Conservation (phyloP, 2,113 vertebrate species). For the Hippocampus zosterae region DNA sequence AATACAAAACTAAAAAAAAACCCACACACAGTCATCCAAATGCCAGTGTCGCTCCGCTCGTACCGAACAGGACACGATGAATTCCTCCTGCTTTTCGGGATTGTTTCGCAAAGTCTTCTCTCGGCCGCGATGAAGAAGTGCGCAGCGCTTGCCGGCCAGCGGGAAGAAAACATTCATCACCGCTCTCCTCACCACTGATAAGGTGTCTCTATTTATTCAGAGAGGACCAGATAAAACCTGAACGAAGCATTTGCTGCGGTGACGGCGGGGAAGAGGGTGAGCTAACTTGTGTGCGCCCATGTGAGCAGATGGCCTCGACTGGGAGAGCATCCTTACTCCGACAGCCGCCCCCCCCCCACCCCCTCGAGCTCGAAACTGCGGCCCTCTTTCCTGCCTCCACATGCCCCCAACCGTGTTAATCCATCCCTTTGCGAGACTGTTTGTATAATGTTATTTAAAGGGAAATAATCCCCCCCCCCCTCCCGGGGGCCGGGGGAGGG, state of each 20-base stretch:
- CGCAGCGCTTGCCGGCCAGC: slow-evolving; percentile 48
- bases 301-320: slow-evolving; percentile 67
- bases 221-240: slow-evolving; percentile 60
- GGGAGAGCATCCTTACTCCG: slow-evolving; percentile 36
- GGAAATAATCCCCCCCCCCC: slow-evolving; percentile 56
- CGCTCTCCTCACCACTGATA: slow-evolving; percentile 59
- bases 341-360: slow-evolving; percentile 33
- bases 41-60: slow-evolving; percentile 18
- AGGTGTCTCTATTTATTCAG: slow-evolving; percentile 70
- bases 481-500: no score
- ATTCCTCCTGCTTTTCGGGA: slow-evolving; percentile 33
- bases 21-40: slow-evolving; percentile 15
- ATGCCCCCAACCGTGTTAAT: slow-evolving; percentile 45
- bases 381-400: slow-evolving; percentile 41
- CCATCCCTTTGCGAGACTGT: slow-evolving; percentile 50
- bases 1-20: slow-evolving; percentile 5
- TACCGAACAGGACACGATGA: slow-evolving; percentile 26
- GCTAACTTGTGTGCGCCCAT: slow-evolving; percentile 40
- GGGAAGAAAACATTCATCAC: slow-evolving; percentile 63
- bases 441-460: slow-evolving; percentile 66
- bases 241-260: slow-evolving; percentile 56
- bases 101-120: slow-evolving; percentile 37
- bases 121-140: slow-evolving; percentile 51
- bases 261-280: slow-evolving; percentile 19
- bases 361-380: slow-evolving; percentile 19